phyloP scores from a whole-genome alignment of 92 coral and sea anemone genomes.

The Heliopora coerulea region DNA sequence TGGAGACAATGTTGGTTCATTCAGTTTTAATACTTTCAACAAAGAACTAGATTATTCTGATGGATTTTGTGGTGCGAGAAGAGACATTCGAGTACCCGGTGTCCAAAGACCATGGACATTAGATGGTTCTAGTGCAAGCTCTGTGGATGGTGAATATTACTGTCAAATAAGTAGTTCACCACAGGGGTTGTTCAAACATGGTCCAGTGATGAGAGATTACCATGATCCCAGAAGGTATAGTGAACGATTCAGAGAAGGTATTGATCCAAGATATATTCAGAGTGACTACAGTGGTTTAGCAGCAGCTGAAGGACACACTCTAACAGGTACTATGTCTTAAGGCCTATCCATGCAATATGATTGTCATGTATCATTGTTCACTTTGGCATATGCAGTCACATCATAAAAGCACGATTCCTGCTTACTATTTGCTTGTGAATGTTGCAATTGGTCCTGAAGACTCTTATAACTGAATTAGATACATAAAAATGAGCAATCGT shows the following conservation, averaged over 20 bases:
- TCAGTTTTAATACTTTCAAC: not conserved
- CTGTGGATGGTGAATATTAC: not conserved
- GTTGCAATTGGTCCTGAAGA: no score
- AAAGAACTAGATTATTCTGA: not conserved
- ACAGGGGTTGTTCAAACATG: not conserved
- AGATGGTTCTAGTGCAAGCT: slow-evolving; percentile 12
- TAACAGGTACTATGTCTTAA: slow-evolving; percentile 16
- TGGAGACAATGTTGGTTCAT: not conserved
- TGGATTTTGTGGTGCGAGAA: slow-evolving; percentile 24
- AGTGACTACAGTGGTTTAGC: not conserved
- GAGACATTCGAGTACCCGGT: slow-evolving; percentile 11
- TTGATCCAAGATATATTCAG: slow-evolving; percentile 8
- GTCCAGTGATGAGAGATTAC: not conserved
- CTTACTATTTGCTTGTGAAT: no score
- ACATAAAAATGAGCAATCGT: no score
- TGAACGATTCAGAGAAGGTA: not conserved
- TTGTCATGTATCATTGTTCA: no score
- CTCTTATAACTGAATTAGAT: no score
- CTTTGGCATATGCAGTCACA: no score
- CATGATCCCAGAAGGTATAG: not conserved
- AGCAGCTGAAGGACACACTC: slow-evolving; percentile 11
- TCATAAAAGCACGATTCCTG: no score
- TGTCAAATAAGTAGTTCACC: not conserved
- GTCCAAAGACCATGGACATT: not conserved
- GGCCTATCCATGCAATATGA: no score